phyloP scores from a whole-genome alignment of 2,888 invertebrate genomes.

The Yponomeuta evonymella region DNA sequence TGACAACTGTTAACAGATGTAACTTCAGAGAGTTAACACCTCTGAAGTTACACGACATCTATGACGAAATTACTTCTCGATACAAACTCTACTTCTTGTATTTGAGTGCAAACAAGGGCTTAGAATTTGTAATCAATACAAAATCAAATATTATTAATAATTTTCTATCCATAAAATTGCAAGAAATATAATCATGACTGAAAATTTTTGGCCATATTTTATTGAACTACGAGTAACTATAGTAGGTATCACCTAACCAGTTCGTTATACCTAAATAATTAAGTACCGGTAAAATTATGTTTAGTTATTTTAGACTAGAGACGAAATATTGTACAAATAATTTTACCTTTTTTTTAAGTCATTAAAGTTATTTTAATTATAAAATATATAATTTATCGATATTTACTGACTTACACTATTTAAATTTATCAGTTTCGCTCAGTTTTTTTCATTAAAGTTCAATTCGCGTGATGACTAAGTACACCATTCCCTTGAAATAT shows the following conservation, averaged over 20 bases:
- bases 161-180: not conserved
- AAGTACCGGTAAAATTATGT: not conserved
- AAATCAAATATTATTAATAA: not conserved
- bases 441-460: not conserved
- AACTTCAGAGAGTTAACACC: no score
- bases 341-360: not conserved
- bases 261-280: not conserved
- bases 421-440: not conserved
- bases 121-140: not conserved
- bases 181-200: not conserved
- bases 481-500: no score
- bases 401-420: not conserved
- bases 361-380: not conserved
- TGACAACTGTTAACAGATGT: no score
- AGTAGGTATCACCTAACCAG: not conserved
- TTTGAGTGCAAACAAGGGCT: not conserved
- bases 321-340: not conserved
- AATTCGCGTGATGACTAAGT: not conserved
- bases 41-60: no score
- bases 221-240: constrained; percentile 5
- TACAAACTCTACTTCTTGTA: constrained; percentile 9
- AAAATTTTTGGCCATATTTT: constrained; percentile 8
- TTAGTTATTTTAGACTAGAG: constrained; percentile 21
- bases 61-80: no score
- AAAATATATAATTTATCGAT: no score